phyloP scores from a whole-genome alignment of 2,113 vertebrate species.

The Strix uralensis region DNA sequence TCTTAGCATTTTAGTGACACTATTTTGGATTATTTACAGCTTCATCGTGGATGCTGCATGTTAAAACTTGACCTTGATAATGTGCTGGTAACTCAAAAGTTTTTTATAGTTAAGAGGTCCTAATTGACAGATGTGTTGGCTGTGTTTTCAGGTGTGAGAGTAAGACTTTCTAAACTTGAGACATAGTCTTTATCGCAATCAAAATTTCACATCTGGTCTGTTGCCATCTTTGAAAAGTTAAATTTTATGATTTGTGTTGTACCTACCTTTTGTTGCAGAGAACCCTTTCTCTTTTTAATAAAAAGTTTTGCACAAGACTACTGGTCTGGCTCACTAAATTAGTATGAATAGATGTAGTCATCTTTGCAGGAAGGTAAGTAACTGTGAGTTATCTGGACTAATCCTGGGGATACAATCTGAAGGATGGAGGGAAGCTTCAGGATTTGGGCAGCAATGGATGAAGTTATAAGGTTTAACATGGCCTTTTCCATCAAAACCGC shows the following conservation, averaged over 20 bases:
- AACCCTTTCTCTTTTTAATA: slow-evolving; percentile 58
- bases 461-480: background rate
- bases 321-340: background rate
- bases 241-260: background rate
- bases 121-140: background rate
- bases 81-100: accelerated
- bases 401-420: background rate
- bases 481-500: background rate
- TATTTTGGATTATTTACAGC: background rate
- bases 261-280: background rate
- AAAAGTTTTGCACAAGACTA: slow-evolving; percentile 23
- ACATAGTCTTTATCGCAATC: background rate
- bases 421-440: background rate
- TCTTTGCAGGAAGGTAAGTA: background rate
- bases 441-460: background rate
- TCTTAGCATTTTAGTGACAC: background rate
- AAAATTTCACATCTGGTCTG: background rate
- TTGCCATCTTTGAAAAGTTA: background rate
- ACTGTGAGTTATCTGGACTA: accelerated
- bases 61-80: background rate
- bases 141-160: background rate
- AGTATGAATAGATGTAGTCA: accelerated
- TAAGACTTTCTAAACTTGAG: background rate
- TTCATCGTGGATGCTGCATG: background rate
- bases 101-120: background rate